phyloP scores from a whole-genome alignment of 2,888 invertebrate genomes.

The Andrena flavipes region DNA sequence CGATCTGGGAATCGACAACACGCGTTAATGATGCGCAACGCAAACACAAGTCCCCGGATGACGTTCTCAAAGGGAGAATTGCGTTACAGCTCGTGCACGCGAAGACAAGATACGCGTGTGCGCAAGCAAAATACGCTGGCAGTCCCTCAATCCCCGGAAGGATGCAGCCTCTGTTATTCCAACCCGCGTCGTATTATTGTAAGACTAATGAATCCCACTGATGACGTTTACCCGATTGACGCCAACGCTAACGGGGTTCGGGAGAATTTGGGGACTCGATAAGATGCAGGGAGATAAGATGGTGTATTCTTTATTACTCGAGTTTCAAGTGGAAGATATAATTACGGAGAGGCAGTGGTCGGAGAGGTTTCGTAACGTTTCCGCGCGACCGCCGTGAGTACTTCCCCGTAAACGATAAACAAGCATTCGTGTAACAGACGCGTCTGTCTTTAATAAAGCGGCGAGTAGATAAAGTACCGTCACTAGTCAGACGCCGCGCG shows the following conservation, averaged over 20 bases:
- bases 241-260: background rate
- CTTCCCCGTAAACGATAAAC: background rate
- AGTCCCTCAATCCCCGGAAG: constrained; percentile 43
- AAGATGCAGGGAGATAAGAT: background rate
- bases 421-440: background rate
- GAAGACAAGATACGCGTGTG: constrained; percentile 22
- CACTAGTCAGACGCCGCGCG: constrained; percentile 6
- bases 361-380: background rate
- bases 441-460: background rate
- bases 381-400: no score
- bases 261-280: background rate
- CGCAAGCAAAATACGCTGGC: constrained; percentile 46
- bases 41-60: constrained; percentile 31
- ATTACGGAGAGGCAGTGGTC: background rate
- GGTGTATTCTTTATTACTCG: background rate
- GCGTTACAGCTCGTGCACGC: constrained; percentile 17
- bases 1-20: constrained; percentile 38
- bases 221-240: constrained; percentile 21
- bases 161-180: constrained; percentile 52
- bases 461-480: constrained; percentile 11
- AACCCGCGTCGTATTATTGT: constrained; percentile 40
- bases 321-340: background rate
- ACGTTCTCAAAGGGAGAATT: constrained; percentile 55
- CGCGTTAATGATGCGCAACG: constrained; percentile 57
- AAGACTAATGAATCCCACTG: constrained; percentile 44